Evolutionary conservation across 2,113 vertebrate species (phyloP), one percentile per base, ranked within the genome.

Genomic region (Cacatua alba): DNA sequence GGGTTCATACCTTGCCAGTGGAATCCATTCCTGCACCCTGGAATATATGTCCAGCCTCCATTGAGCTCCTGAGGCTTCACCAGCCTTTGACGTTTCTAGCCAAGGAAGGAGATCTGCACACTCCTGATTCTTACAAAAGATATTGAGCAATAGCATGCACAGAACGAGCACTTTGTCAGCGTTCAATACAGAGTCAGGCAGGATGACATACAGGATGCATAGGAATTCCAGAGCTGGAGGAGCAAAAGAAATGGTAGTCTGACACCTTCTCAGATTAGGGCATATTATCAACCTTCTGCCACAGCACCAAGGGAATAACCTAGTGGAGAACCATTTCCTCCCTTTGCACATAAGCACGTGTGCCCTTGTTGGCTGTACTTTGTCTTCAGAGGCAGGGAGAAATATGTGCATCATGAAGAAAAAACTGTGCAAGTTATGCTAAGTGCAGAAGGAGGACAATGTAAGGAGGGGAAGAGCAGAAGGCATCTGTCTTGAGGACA

Each of bases 31-130:
- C n/a, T 72, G n/a, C 16, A 48, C 41, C 28, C 57, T 9, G 19
- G n/a, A 52, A 76, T 1, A 2, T 24, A 29, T 31, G 11, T 37
- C 60, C 11, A 4, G 35, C 51, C 26, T 51, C 11, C 52, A 18
- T 0, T 25, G 19, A 53, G n/a, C 63, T 63, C 15, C n/a, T 0
- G 0, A 69, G 46, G 46, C 53, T 53, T 46, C 53, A n/a, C 39
- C 1, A 2, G 39, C 39, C 16, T 41, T 53, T 55, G 46, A 13
- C 41, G n/a, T 53, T 63, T 65, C 24, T 41, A 60, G 70, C 12
- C 52, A 46, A 46, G 53, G 29, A 41, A 69, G 46, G 24, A 76
- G 16, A 63, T 5, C 14, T 70, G 41, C 55, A 55, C 2, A 2
- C 11, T 90, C 37, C 25, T 18, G 46, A 41, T 69, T 48, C 53